phyloP scores from a whole-genome alignment of 2,797 vertebrate species.

The Otus scops region DNA sequence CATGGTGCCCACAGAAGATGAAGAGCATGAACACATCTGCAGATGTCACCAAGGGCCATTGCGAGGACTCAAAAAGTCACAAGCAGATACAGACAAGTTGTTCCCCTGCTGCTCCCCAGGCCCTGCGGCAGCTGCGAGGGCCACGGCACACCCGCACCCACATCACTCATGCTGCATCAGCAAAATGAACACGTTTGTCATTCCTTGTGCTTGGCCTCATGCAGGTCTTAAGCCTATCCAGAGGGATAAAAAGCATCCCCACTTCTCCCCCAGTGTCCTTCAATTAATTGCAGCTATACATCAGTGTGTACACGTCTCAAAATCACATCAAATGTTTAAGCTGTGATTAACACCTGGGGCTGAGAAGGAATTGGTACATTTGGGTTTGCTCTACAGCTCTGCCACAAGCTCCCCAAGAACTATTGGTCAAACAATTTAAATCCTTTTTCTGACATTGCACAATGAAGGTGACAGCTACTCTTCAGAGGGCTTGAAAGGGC shows the following conservation, averaged over 20 bases:
- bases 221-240: not conserved
- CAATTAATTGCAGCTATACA: not conserved
- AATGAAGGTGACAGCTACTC: not conserved
- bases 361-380: not conserved
- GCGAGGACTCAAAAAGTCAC: not conserved
- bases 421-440: not conserved
- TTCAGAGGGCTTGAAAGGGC: not conserved
- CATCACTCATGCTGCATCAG: not conserved
- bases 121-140: not conserved
- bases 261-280: not conserved
- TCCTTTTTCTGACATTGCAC: not conserved
- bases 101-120: not conserved
- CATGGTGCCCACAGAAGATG: not conserved
- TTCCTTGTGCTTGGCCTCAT: not conserved
- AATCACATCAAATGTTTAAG: not conserved
- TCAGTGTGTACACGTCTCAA: not conserved
- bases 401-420: not conserved
- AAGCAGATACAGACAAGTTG: not conserved
- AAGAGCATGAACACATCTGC: not conserved
- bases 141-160: not conserved
- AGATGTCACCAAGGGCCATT: fast-evolving
- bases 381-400: not conserved
- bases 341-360: not conserved
- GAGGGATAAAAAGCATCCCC: not conserved
- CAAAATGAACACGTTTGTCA: not conserved